phyloP scores from a whole-genome alignment of 2,113 vertebrate genomes.

The Rhipidura dahli region DNA sequence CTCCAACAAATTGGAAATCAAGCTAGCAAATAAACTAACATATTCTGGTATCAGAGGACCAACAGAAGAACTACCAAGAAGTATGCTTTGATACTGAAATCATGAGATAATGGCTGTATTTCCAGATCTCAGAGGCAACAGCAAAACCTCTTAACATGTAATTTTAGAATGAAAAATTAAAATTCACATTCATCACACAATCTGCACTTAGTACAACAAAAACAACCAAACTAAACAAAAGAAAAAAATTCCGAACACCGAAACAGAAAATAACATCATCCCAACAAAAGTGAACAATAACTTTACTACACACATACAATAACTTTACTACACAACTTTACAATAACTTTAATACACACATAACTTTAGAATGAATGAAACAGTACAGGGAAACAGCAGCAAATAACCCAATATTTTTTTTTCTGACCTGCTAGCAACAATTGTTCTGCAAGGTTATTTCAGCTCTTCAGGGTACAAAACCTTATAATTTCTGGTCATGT shows the following conservation, averaged over 20 bases:
- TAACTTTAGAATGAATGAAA: not conserved
- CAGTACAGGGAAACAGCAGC: not conserved
- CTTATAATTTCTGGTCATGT: not conserved
- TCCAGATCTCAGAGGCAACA: not conserved
- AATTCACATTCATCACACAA: not conserved
- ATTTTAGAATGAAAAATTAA: not conserved
- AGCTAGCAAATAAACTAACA: not conserved
- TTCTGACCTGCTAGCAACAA: not conserved
- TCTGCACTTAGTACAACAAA: not conserved
- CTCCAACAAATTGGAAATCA: not conserved
- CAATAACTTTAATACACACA: no score
- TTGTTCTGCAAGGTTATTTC: not conserved
- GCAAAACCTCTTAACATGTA: not conserved
- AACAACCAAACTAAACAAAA: not conserved
- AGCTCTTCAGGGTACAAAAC: not conserved
- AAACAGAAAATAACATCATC: not conserved
- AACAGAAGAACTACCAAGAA: not conserved
- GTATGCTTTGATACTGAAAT: not conserved
- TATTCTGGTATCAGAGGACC: not conserved
- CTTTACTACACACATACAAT: no score
- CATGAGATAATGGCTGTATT: not conserved
- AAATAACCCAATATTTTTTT: not conserved
- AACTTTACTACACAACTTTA: no score
- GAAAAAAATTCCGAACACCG: not conserved
- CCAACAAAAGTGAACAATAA: not conserved